Conservation (phyloP, 2,113 vertebrate genomes). For the Terrapene triunguis region DNA sequence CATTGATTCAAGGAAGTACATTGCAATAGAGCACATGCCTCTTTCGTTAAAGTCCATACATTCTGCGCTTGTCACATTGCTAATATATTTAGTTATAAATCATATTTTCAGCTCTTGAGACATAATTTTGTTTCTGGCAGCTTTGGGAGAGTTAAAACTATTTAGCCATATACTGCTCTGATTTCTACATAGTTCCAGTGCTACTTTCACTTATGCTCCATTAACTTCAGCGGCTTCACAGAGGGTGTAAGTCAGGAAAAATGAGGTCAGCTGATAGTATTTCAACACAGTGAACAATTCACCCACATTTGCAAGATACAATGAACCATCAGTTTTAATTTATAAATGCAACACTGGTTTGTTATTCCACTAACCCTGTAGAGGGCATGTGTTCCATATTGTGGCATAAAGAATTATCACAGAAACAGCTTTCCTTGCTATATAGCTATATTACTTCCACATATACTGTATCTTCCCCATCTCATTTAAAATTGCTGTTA, state of each 20-base stretch:
- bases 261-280: background rate
- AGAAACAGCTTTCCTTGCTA: background rate
- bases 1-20: background rate
- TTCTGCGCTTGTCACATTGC: background rate
- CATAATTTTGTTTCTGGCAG: background rate
- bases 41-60: background rate
- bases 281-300: background rate
- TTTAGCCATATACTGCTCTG: background rate
- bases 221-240: background rate
- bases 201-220: background rate
- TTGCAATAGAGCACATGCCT: background rate
- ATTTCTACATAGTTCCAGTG: background rate
- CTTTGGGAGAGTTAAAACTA: background rate
- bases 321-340: background rate
- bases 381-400: background rate
- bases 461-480: background rate
- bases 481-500: slow-evolving; percentile 19
- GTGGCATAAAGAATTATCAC: background rate
- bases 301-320: background rate
- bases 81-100: background rate
- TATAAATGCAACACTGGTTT: background rate
- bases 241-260: background rate
- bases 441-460: background rate
- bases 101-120: background rate
- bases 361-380: background rate